Base-by-base conservation (phyloP, 2,113 vertebrate species). In the Tinamus guttatus region DNA sequence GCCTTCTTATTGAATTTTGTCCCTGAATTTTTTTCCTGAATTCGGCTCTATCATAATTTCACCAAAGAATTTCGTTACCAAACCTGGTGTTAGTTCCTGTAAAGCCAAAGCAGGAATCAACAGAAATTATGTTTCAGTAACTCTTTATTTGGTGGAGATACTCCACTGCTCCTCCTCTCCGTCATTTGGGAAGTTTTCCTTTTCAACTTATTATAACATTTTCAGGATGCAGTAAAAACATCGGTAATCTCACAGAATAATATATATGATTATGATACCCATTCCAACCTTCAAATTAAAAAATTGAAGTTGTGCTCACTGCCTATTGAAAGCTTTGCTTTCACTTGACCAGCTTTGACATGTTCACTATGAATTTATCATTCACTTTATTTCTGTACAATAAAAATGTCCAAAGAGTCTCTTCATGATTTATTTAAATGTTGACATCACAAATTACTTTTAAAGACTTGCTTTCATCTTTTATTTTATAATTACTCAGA, bases 131-230 rank as follows among this genome's bases (percentile, higher is more conserved):
- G 7, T 38, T 92, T 74, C 28, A 52, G 18, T 59, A 34, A 13
- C 63, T 51, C 18, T 45, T 58, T n/a, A 56, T 70, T 41, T 71
- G 8, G 79, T 81, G 19, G 21, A 59, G 22, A 13, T 30, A 54
- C 62, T 81, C n/a, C 56, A 5, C 20, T 52, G 14, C 27, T 75
- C 36, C 24, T 82, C 16, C 32, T 89, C 1, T 4, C 34, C 70
- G 71, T 78, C 79, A 54, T 34, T 73, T 88, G 13, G 94, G 24
- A 70, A 74, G 5, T 62, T 81, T 91, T 87, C 5, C 30, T 85
- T 96, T 71, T 74, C 87, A 94, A 17, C 28, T 15, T 71, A 58
- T 70, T 69, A 92, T 87, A 16, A 20, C 67, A 71, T 84, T 93
- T 94, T 73, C 58, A 81, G 40, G 41, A 75, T 19, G 25, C 38